Percentiles rank a stretch among this genome's conserved stretches.
Conservation (phyloP, 2,797 vertebrate species). For the Phoebastria nigripes region DNA sequence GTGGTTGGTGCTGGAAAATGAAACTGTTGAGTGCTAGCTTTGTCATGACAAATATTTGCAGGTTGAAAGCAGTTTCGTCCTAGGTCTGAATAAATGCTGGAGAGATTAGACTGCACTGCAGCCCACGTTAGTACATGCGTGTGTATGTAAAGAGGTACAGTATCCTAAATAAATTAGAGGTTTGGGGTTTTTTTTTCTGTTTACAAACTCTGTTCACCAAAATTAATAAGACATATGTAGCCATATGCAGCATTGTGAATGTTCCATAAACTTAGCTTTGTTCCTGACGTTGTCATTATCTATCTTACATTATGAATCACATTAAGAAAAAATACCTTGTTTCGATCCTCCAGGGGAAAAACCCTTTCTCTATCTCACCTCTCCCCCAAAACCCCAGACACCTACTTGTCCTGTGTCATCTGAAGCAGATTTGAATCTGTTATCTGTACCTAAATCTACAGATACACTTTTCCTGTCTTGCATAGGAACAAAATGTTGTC, state of each 20-base stretch:
- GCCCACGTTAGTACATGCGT: background rate
- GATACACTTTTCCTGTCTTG: conserved; percentile 42
- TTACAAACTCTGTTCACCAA: background rate
- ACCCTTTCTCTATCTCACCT: conserved; percentile 3
- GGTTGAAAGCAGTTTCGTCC: background rate
- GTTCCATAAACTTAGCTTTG: background rate
- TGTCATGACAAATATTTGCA: background rate
- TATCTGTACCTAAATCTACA: conserved; percentile 20
- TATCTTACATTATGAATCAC: background rate
- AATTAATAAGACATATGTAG: background rate
- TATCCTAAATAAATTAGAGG: background rate
- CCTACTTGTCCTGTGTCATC: conserved; percentile 36
- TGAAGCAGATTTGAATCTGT: conserved; percentile 12
- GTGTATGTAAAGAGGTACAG: background rate
- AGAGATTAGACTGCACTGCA: background rate
- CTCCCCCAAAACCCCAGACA: conserved; percentile 20
- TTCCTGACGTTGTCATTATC: background rate
- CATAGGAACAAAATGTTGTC: conserved; percentile 46
- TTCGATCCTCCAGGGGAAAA: conserved; percentile 37
- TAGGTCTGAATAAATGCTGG: background rate
- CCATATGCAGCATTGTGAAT: background rate
- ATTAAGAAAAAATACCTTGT: conserved; percentile 6
- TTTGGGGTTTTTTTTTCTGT: background rate
- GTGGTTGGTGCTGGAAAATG: background rate
- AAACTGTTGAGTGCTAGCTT: background rate